phyloP scores from a whole-genome alignment of 37 sponge, comb jelly and placozoan genomes.

The Chondrilla cf. caribensis region DNA sequence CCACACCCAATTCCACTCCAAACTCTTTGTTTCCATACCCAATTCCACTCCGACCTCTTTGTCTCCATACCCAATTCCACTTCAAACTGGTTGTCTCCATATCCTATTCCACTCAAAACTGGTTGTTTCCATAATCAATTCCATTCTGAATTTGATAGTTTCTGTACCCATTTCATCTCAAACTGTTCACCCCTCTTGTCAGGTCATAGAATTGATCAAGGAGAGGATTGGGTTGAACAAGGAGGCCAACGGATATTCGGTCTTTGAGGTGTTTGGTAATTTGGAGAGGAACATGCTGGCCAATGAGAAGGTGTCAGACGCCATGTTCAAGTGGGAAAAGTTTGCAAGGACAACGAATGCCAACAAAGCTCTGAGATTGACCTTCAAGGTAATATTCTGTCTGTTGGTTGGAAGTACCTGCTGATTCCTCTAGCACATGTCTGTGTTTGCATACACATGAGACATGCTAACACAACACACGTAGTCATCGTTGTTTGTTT shows the following conservation, averaged over 20 bases:
- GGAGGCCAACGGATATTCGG: conserved; percentile 72
- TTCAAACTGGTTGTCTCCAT: too few species aligned
- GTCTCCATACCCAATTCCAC: not conserved
- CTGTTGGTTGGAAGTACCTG: not conserved
- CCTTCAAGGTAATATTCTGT: conserved; percentile 77
- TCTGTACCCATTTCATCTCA: too few species aligned
- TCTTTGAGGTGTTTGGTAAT: conserved; percentile 92
- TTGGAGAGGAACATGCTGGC: conserved; percentile 94
- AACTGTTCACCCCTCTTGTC: too few species aligned
- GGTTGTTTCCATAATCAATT: too few species aligned
- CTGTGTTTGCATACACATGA: not conserved
- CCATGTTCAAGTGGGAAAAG: conserved; percentile 98
- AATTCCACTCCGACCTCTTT: not conserved
- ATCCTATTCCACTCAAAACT: too few species aligned
- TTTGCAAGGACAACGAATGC: conserved; percentile 82
- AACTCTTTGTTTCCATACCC: not conserved
- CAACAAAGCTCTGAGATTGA: conserved; percentile 77
- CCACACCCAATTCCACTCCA: not conserved
- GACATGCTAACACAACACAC: not conserved
- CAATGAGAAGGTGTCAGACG: conserved; percentile 92
- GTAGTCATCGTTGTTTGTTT: not conserved
- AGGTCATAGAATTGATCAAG: conserved; percentile 91
- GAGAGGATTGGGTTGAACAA: conserved; percentile 79
- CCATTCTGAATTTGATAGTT: too few species aligned
- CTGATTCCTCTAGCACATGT: not conserved